Base-by-base conservation (phyloP, 2,113 vertebrate species). In the Elephas maximus region DNA sequence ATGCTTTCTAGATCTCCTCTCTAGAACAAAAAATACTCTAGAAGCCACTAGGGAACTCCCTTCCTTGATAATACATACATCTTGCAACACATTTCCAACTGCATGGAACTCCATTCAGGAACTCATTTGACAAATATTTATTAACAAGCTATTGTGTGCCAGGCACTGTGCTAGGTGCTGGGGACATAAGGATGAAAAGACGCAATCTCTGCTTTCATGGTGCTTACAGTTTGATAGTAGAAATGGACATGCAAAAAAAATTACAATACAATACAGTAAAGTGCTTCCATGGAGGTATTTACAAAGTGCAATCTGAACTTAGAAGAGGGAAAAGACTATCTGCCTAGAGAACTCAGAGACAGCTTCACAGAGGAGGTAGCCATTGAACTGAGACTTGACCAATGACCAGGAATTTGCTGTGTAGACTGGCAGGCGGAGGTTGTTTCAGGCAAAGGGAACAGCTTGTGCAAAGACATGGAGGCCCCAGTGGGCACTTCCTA, bases 281-380 rank as follows among this genome's bases (percentile, higher is more conserved):
- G 92, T 96, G 93, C 96, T 92, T 97, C 92, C 76, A 71, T 17
- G 74, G 96, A 97, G 96, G 89, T 96, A 94, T 97, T 97, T 95
- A 97, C 96, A 94, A 91, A 96, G 92, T 87, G 28, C 86, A 87
- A 77, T 8, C 83, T 73, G 87, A 88, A 91, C 82, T 8, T 26
- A 53, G 76, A 78, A 77, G 37, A 90, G 14, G 30, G 51, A 20
- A 89, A 92, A 71, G 79, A 51, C 73, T 78, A 71, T 86, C 78
- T 65, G 74, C 74, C 78, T 91, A n/a, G 74, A 97, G 33, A 91
- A 84, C n/a, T 3, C 37, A 88, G 45, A 65, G 77, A 78, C 69
- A 33, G 60, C n/a, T 30, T 95, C 92, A 62, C 48, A 73, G 96
- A 94, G 76, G 87, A 97, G 90, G 93, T n/a, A 73, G 89, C 93